Base-by-base conservation (phyloP, 2,113 vertebrate genomes). In the Planiliza haematocheilus region DNA sequence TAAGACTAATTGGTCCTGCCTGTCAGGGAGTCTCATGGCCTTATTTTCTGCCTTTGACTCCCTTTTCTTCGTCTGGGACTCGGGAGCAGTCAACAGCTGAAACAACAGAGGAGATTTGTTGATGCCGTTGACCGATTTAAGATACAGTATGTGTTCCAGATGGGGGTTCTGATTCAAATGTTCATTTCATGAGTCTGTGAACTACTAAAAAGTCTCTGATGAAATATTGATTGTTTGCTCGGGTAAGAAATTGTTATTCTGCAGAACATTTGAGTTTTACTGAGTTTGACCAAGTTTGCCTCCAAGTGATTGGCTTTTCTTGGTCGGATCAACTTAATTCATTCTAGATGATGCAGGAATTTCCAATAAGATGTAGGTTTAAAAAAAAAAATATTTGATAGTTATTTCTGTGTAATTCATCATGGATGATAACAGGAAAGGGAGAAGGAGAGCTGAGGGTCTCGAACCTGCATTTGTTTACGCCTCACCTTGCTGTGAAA, bases 201-300 rank as follows among this genome's bases (percentile, higher is more conserved):
- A 74, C 62, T 72, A 51, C 52, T 41, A 60, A 79, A 74, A 79
- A 61, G 30, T 62, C 63, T 80, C 60, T 69, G 64, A 88, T 81
- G 53, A 86, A 83, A 77, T 75, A 86, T 78, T 80, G 63, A 77
- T 89, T 74, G 57, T 76, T 77, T 60, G 41, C 67, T 46, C 37
- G 72, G 53, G 50, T 46, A 62, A 73, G 58, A 71, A 76, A 72
- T 80, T 79, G 66, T 77, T 77, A 64, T 67, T 75, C 60, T 50
- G 42, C 20, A 13, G 43, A 74, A 66, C 34, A 18, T 38, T 56
- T 2, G 1, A 41, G 48, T 79, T 75, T 78, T 56, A 21, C 70
- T 77, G 56, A 51, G 11, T 71, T 74, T 64, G 38, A 77, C 34
- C 30, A 34, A 14, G 41, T 74, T 65, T 43, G 7, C 59, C 20